A percentile compares a stretch with the other conserved stretches of the same genome.
These are phyloP conservation scores for Megamerina dolium DNA, from an alignment of 2,888 invertebrate genomes.

Conservation along the genomic window DNA sequence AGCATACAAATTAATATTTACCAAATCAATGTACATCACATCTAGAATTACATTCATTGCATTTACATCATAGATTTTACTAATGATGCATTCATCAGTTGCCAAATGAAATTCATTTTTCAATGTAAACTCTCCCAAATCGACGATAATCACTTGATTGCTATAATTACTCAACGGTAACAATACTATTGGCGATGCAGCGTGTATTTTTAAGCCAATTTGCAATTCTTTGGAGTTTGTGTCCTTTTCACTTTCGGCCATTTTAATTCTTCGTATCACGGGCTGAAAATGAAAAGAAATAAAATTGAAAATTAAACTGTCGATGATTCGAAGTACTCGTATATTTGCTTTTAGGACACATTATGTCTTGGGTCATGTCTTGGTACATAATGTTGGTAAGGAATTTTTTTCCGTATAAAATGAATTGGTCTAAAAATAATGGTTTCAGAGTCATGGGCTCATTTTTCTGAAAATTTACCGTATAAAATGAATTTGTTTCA, in stretches of 20 bases:
- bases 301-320: constrained; percentile 5
- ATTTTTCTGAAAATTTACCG: too few species aligned
- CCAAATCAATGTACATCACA: constrained; percentile 59
- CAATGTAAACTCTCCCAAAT: constrained; percentile 71
- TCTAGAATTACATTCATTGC: constrained; percentile 52
- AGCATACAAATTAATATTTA: constrained; percentile 65
- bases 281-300: constrained; percentile 27
- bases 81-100: constrained; percentile 47
- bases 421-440: too few species aligned
- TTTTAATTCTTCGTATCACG: constrained; percentile 44
- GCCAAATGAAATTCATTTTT: constrained; percentile 69
- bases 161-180: constrained; percentile 79
- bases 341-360: too few species aligned
- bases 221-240: constrained; percentile 34
- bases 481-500: too few species aligned
- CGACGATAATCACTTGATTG: constrained; percentile 70
- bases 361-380: too few species aligned
- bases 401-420: too few species aligned
- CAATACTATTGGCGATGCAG: constrained; percentile 70
- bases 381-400: too few species aligned
- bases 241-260: constrained; percentile 30
- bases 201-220: constrained; percentile 48
- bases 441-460: too few species aligned
- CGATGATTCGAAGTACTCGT: too few species aligned
- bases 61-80: constrained; percentile 28